Evolutionary conservation across 2,113 vertebrate genomes (phyloP), one percentile per base, ranked within the genome.

Genomic region (Cochlearius cochlearius): DNA sequence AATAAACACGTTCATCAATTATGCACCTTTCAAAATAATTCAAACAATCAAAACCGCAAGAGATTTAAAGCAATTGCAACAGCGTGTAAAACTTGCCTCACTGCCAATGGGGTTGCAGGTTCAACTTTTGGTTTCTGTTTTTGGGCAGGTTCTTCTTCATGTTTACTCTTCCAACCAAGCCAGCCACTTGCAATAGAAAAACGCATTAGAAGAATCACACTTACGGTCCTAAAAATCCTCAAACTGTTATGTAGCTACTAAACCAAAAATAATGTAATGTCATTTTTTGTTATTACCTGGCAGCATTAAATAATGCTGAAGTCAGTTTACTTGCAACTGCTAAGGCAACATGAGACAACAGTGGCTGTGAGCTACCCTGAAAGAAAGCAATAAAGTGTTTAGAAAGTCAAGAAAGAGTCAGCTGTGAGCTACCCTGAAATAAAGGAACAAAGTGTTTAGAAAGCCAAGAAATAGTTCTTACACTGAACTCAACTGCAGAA

Each of bases 261-360:
- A 87, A 86, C 15, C 11, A 34, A 71, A 81, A 60, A 43, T 36
- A 49, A 59, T 29, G 36, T 53, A 13, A 59, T 3, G 56, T 30
- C 3, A 4, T 50, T 83, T 72, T 85, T 30, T 15, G 23, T 73
- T 59, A 72, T 97, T 98, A 99, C 99, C 99, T 99, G 97, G 99
- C 99, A 93, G 99, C 99, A 87, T 97, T 99, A 97, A 99, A 99
- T 80, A 99, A 98, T 12, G 99, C 99, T 22, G 99, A 99, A 72
- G 99, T 99, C 91, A 99, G 99, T 97, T 99, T 99, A 95, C 99
- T 99, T 92, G 99, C 99, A 92, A 99, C 99, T 53, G 99, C 99
- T n/a, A 99, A 97, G 20, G 99, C 99, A 79, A 99, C 99, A 1
- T 99, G 99, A 52, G 99, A 99, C 76, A 99, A 96, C 14, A 99